Conservation (phyloP, 2,113 vertebrate genomes). For the Physeter macrocephalus region DNA sequence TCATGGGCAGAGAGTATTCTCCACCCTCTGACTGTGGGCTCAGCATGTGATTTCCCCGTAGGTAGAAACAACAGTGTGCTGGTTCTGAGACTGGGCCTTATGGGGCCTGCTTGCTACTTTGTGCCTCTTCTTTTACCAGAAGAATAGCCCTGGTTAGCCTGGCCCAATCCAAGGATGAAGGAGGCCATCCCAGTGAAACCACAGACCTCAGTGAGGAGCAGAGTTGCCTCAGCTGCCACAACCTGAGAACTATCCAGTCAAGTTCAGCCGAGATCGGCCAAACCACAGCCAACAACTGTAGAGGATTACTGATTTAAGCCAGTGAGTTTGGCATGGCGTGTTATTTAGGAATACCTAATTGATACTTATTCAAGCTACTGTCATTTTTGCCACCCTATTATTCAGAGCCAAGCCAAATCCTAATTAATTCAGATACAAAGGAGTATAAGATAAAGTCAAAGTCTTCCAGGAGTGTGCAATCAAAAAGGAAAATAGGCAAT, state of each 20-base stretch:
- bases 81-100: background rate
- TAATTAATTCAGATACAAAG: background rate
- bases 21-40: background rate
- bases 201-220: background rate
- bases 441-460: background rate
- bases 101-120: background rate
- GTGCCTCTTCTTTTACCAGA: background rate
- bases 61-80: background rate
- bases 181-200: background rate
- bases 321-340: background rate
- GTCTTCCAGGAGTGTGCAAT: background rate
- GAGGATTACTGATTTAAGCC: background rate
- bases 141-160: background rate
- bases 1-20: rapidly evolving
- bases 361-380: background rate
- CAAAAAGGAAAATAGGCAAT: background rate
- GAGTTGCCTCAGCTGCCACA: background rate
- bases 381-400: background rate
- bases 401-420: background rate
- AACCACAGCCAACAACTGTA: background rate
- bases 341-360: background rate
- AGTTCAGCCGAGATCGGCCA: background rate
- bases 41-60: background rate
- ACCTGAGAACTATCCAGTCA: rapidly evolving
- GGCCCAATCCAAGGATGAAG: background rate